Evolutionary conservation across 1,140 invertebrate genomes (phyloP).

Genomic region (Scaptodrosophila lebanonensis): DNA sequence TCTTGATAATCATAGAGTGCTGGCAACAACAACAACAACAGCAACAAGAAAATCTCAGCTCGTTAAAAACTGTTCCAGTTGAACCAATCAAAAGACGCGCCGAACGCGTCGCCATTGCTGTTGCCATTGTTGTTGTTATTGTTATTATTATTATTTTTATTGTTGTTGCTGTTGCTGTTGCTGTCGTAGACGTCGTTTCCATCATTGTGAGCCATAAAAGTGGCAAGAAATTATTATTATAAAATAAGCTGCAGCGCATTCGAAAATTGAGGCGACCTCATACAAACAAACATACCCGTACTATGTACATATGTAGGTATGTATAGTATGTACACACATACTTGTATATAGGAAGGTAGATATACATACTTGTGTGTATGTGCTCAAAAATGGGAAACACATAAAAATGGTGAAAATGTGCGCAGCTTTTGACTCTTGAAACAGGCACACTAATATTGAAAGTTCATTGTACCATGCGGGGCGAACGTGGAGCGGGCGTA

Average conservation of each 20-base stretch:
- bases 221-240: no score
- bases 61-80: constrained; percentile 66
- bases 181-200: no score
- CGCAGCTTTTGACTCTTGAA: constrained; percentile 14
- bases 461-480: constrained; percentile 71
- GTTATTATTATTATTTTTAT: no score
- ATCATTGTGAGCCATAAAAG: no score
- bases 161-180: no score
- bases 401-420: constrained; percentile 49
- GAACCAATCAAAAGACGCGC: constrained; percentile 74
- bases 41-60: constrained; percentile 63
- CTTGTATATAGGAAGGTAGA: constrained; percentile 23
- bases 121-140: constrained; percentile 9
- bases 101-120: constrained; percentile 47
- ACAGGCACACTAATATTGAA: constrained; percentile 51
- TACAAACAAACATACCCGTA: no score
- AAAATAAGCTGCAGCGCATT: no score
- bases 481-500: constrained; percentile 22
- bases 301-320: no score
- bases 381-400: constrained; percentile 39
- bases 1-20: constrained; percentile 48
- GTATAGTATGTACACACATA: no score
- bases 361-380: constrained; percentile 26
- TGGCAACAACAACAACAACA: constrained; percentile 26
- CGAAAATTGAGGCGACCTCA: no score